These are phyloP conservation scores for Ahaetulla prasina DNA, from an alignment of 2,113 vertebrate genomes.

Conservation along the genomic window DNA sequence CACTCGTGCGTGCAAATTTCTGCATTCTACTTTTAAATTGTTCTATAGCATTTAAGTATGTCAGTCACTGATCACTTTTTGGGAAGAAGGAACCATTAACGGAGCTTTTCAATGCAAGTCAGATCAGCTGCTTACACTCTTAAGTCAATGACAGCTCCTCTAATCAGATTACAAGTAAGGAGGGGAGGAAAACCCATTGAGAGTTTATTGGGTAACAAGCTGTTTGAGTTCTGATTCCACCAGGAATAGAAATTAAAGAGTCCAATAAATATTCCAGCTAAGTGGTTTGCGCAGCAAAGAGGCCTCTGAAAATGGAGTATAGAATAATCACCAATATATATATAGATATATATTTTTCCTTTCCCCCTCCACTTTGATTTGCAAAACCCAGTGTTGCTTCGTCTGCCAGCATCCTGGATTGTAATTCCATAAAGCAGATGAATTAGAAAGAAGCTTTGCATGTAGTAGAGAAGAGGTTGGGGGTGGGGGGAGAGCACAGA, in stretches of 20 bases:
- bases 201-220: slow-evolving; percentile 19
- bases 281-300: slow-evolving; percentile 38
- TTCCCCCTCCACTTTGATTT: slow-evolving; percentile 48
- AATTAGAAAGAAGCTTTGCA: slow-evolving; percentile 55
- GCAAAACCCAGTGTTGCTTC: slow-evolving; percentile 55
- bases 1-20: slow-evolving; percentile 6
- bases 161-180: slow-evolving; percentile 29
- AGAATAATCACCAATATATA: slow-evolving; percentile 34
- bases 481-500: not conserved
- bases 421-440: slow-evolving; percentile 50
- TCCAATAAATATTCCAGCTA: slow-evolving; percentile 48
- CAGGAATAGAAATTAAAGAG: slow-evolving; percentile 54
- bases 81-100: not conserved
- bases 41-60: slow-evolving; percentile 19
- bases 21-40: slow-evolving; percentile 18
- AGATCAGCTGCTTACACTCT: not conserved
- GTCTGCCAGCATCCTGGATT: slow-evolving; percentile 54
- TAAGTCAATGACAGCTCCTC: slow-evolving; percentile 18
- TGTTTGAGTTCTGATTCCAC: slow-evolving; percentile 34
- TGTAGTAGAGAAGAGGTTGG: slow-evolving; percentile 43
- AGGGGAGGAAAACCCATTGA: not conserved
- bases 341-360: too few relatives aligned
- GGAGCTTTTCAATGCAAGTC: not conserved
- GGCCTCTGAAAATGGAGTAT: slow-evolving; percentile 42
- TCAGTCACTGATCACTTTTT: slow-evolving; percentile 1